phyloP scores from a whole-genome alignment of 2,888 invertebrate genomes.

The Poecilobothrus nobilitatus region DNA sequence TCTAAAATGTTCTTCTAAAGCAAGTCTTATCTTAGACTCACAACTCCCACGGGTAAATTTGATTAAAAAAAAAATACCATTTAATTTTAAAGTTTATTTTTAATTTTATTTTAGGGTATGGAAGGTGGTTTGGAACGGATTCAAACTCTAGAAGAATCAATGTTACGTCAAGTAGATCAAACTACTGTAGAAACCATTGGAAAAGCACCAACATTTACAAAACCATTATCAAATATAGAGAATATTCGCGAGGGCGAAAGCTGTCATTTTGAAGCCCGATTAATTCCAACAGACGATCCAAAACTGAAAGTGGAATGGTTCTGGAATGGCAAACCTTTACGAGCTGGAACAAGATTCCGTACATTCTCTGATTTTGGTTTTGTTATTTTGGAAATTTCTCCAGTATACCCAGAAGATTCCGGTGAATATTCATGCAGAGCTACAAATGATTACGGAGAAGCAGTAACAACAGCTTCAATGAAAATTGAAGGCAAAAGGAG shows the following conservation, averaged over 20 bases:
- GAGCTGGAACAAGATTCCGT: conserved; percentile 85
- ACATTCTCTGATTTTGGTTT: conserved; percentile 98
- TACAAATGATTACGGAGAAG: conserved; percentile 80
- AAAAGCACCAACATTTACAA: conserved; percentile 83
- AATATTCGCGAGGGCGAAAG: conserved; percentile 84
- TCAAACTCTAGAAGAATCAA: conserved; percentile 82
- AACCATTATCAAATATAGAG: conserved; percentile 78
- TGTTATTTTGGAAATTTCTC: conserved; percentile 93
- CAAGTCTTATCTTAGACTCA: conserved; percentile 82
- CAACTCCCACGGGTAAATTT: conserved; percentile 74
- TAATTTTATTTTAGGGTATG: conserved; percentile 59
- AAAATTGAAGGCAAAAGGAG: conserved; percentile 86
- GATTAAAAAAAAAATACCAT: conserved; percentile 2
- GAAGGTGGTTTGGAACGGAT: conserved; percentile 91
- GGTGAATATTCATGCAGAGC: conserved; percentile 87
- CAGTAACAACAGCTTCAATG: conserved; percentile 81
- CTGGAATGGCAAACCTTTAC: conserved; percentile 84
- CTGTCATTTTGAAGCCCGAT: conserved; percentile 80
- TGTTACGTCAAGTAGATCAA: conserved; percentile 68
- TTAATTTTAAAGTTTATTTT: conserved; percentile 7
- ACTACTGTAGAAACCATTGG: conserved; percentile 65
- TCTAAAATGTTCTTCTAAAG: conserved; percentile 78
- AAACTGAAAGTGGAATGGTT: conserved; percentile 89
- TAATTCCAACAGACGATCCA: conserved; percentile 85
- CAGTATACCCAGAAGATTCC: conserved; percentile 93